Evolutionary conservation across 2,888 invertebrate species (phyloP).

Genomic region (Aelia acuminata): DNA sequence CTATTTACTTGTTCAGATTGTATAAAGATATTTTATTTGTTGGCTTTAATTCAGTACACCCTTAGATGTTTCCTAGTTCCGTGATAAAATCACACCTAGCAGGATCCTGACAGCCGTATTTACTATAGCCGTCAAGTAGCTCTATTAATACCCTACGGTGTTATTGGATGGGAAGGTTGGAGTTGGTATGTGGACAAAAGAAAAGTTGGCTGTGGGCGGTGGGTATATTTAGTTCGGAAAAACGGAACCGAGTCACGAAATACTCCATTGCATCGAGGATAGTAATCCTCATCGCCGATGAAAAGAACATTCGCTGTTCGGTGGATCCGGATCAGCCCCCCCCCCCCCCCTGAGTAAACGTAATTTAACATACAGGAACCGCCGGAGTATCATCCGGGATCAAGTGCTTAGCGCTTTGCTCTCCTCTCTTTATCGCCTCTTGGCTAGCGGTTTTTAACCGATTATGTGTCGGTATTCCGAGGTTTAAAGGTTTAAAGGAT

Average conservation of each 20-base stretch:
- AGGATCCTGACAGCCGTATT: not conserved
- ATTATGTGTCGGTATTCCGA: not conserved
- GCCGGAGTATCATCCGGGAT: conserved; percentile 1
- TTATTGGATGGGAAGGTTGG: not conserved
- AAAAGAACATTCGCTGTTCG: not conserved
- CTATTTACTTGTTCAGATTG: no score
- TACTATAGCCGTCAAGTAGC: not conserved
- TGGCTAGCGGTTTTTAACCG: not conserved
- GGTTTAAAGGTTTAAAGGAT: no score
- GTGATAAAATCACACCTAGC: not conserved
- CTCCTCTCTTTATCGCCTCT: not conserved
- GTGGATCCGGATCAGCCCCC: not conserved
- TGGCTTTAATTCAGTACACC: not conserved
- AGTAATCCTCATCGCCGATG: not conserved
- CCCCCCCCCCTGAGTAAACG: not conserved
- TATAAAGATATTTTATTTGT: no score
- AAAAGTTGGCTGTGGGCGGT: not conserved
- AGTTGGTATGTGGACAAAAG: conserved; percentile 29
- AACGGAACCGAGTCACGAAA: not conserved
- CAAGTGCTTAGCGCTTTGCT: not conserved
- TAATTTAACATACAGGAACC: not conserved
- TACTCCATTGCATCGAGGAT: not conserved
- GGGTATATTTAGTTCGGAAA: conserved; percentile 39
- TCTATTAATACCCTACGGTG: conserved; percentile 6
- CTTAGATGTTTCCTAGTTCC: not conserved